Percentiles rank a stretch among this genome's conserved stretches.
These are phyloP conservation scores for Pomacea canaliculata DNA, from an alignment of 2,888 invertebrate species.

Conservation along the genomic window DNA sequence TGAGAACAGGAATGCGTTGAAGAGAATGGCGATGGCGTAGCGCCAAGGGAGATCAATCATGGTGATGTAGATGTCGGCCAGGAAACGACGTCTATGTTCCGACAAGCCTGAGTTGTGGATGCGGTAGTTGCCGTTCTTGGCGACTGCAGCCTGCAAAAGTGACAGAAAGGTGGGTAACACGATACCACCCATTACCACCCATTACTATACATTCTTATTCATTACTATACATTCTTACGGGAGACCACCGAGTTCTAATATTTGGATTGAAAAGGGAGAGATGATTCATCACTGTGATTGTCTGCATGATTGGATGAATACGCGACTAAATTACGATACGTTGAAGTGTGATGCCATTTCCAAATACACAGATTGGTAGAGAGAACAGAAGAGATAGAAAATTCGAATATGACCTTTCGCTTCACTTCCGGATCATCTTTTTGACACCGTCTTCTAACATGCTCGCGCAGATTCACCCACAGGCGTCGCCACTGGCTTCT, in stretches of 20 bases:
- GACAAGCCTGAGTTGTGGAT: conserved; percentile 93
- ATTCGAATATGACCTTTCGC: conserved; percentile 16
- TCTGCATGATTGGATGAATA: too few species aligned
- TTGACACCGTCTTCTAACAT: conserved; percentile 2
- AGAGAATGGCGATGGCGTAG: conserved; percentile 86
- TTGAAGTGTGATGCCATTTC: too few species aligned
- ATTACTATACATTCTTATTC: too few species aligned
- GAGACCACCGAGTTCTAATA: too few species aligned
- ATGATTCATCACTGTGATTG: too few species aligned
- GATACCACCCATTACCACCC: background rate
- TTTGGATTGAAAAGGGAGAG: too few species aligned
- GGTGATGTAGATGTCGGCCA: conserved; percentile 88
- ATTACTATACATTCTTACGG: too few species aligned
- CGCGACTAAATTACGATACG: too few species aligned
- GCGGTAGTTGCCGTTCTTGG: conserved; percentile 96
- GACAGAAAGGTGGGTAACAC: background rate
- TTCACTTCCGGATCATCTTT: conserved; percentile 29
- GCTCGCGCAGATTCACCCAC: conserved; percentile 4
- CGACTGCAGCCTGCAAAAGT: conserved; percentile 72
- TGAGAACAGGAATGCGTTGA: conserved; percentile 85
- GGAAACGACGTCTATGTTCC: conserved; percentile 77
- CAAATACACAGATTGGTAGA: too few species aligned
- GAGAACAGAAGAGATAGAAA: too few species aligned
- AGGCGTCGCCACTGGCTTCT: conserved; percentile 23
- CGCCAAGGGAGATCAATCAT: conserved; percentile 93